phyloP scores from a whole-genome alignment of 1,140 invertebrate species.

The Liolophura sinensis region DNA sequence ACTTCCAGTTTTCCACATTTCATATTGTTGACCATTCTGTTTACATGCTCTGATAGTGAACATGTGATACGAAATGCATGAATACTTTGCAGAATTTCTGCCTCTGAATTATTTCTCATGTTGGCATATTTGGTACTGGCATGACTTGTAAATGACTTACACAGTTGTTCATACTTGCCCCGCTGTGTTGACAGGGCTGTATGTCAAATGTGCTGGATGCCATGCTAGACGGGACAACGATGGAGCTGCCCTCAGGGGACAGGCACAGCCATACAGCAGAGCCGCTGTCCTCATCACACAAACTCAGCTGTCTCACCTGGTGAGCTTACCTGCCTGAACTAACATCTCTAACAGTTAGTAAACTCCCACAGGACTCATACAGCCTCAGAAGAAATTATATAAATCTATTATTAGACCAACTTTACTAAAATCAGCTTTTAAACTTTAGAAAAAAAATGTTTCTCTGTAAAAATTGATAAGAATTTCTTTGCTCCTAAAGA shows the following conservation, averaged over 20 bases:
- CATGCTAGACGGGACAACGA: constrained; percentile 64
- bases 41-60: neutral
- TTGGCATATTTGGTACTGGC: neutral
- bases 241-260: constrained; percentile 59
- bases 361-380: too few relatives aligned
- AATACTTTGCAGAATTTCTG: neutral
- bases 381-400: too few relatives aligned
- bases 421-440: constrained; percentile 26
- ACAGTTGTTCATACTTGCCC: neutral
- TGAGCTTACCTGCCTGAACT: constrained; percentile 47
- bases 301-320: constrained; percentile 68
- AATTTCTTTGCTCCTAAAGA: too few relatives aligned
- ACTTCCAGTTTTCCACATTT: neutral
- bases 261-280: constrained; percentile 64
- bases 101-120: neutral
- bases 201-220: constrained; percentile 75
- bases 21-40: neutral
- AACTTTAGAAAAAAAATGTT: too few relatives aligned
- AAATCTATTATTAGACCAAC: too few relatives aligned
- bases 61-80: neutral
- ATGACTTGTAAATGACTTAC: neutral
- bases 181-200: constrained; percentile 62
- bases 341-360: too few relatives aligned
- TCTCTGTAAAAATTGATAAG: too few relatives aligned
- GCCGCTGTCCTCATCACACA: constrained; percentile 70